Evolutionary conservation across 2,797 vertebrate species (phyloP).

Genomic region (Coccyzus lansbergi): DNA sequence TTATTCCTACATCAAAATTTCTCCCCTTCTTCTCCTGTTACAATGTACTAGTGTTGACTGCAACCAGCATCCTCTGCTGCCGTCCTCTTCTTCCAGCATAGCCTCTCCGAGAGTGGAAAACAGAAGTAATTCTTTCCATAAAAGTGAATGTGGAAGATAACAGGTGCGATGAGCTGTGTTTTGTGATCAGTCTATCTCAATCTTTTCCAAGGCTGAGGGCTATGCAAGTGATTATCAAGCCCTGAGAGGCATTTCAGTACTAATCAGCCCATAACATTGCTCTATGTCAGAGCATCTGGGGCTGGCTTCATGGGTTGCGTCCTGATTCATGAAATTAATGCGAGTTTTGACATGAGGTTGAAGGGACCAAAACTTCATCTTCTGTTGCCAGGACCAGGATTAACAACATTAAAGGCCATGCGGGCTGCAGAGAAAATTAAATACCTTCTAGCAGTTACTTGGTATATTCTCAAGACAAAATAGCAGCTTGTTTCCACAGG

Average conservation of each 20-base stretch:
- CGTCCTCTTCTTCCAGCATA: background rate
- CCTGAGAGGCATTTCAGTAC: constrained; percentile 34
- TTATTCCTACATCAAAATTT: background rate
- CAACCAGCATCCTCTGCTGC: background rate
- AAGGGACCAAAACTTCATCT: constrained; percentile 16
- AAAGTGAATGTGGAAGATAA: constrained; percentile 36
- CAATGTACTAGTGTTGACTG: background rate
- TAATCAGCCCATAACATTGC: constrained; percentile 1
- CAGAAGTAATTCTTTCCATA: background rate
- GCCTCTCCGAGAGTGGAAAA: background rate
- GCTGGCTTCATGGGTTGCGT: background rate
- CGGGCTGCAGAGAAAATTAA: constrained; percentile 33
- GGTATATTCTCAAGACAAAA: constrained; percentile 23
- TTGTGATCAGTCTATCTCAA: constrained; percentile 25
- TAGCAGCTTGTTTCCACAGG: constrained; percentile 31
- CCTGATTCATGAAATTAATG: background rate
- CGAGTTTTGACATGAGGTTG: background rate
- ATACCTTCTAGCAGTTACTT: constrained; percentile 14
- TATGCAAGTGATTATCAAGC: constrained; percentile 1
- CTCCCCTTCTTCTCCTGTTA: background rate
- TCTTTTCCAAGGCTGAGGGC: constrained; percentile 17
- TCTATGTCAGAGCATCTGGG: constrained; percentile 23
- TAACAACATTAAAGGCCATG: constrained; percentile 43
- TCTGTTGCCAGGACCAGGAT: background rate
- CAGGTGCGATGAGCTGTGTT: constrained; percentile 57